Evolutionary conservation across 64 coral and sea anemone genomes (phyloP), one percentile per base, ranked within the genome.

Genomic region (Porites lutea): DNA sequence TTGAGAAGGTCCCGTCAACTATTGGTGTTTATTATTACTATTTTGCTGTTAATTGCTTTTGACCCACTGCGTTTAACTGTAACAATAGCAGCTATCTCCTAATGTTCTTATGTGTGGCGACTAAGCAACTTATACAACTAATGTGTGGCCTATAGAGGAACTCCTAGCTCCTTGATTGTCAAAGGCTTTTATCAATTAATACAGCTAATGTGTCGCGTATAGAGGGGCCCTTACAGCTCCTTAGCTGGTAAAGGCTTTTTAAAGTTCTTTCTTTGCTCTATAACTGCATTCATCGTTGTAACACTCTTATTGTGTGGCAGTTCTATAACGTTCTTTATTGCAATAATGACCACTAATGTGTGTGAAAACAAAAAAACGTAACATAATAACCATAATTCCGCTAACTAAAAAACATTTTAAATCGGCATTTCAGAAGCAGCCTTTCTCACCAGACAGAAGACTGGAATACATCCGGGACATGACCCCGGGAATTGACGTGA

Each of bases 1-100:
- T 75, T 79, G 74, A 97, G 87, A 94, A 97, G 95, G 95, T 97
- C 77, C 87, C 69, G 87, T 89, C 92, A 89, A 52, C 64, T 72
- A 59, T 93, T 72, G 51, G 43, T 76, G 37, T 49, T 89, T 77
- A 75, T 61, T 75, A 89, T 20, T 75, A 55, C 57, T 27, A 37
- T 67, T 82, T 50, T 44, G 59, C 65, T 69, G 50, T 1, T 19
- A 84, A 66, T 12, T 46, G 61, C 43, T 12, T 67, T 68, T 21
- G 52, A 51, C 46, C 48, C 18, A 79, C 37, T 22, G 54, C 15
- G 22, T 2, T 51, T 78, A 78, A 78, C 13, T 55, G 51, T 78
- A 57, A 78, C 22, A 10, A 65, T 75, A 51, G 19, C 48, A 15
- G 47, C 73, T 14, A 65, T 65, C 13, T 13, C 13, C 62, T 65